A percentile compares a stretch with the other conserved stretches of the same genome.
Conservation (phyloP, 2,797 vertebrate genomes). For the Propithecus deckenii region DNA sequence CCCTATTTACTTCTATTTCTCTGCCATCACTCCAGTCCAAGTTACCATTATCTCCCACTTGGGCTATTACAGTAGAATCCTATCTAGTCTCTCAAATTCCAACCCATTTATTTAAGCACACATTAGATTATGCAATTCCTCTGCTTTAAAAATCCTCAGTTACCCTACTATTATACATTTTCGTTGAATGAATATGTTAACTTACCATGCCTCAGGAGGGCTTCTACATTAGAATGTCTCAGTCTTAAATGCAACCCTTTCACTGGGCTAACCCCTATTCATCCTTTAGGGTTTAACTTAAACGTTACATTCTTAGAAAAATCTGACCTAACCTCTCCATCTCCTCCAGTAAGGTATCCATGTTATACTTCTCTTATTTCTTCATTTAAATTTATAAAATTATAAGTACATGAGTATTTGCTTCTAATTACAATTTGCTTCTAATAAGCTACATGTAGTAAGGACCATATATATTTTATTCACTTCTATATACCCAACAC, state of each 20-base stretch:
- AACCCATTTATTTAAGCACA: background rate
- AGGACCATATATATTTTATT: background rate
- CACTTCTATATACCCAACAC: background rate
- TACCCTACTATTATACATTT: background rate
- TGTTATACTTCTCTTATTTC: background rate
- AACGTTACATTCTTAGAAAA: background rate
- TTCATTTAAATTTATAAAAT: constrained; percentile 2
- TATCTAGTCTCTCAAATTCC: background rate
- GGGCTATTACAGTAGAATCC: background rate
- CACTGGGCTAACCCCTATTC: background rate
- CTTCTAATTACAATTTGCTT: background rate
- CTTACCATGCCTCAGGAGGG: background rate
- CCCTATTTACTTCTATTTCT: background rate
- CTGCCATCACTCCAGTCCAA: background rate
- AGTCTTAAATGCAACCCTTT: background rate
- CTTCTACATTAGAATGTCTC: background rate
- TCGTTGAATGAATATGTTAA: background rate
- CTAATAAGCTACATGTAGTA: background rate
- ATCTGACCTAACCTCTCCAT: background rate
- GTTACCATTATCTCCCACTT: background rate
- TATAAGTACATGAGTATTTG: background rate
- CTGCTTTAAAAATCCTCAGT: background rate
- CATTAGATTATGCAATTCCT: background rate
- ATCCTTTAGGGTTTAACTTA: background rate
- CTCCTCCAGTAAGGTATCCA: background rate